Percentiles rank a stretch among this genome's conserved stretches.
These are phyloP conservation scores for Diloba caeruleocephala DNA, from an alignment of 2,888 invertebrate species.

Conservation along the genomic window DNA sequence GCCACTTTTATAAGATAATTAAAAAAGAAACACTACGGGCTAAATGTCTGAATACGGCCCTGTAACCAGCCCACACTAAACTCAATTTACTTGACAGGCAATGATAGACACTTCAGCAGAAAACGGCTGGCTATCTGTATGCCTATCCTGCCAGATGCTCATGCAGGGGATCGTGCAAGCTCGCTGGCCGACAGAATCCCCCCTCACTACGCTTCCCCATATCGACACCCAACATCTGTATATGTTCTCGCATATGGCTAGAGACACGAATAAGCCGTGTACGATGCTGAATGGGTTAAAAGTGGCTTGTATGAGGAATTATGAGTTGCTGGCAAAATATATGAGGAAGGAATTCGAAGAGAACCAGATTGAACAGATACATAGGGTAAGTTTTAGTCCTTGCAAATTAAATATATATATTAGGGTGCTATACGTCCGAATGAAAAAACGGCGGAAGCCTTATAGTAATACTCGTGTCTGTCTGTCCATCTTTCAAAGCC, in stretches of 20 bases:
- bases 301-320: constrained; percentile 85
- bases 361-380: constrained; percentile 91
- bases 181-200: constrained; percentile 94
- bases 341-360: constrained; percentile 91
- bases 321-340: constrained; percentile 89
- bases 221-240: constrained; percentile 91
- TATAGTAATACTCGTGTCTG: too few species aligned
- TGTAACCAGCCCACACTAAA: too few species aligned
- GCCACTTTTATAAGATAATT: too few species aligned
- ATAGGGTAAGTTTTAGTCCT: constrained; percentile 88
- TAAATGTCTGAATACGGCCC: too few species aligned
- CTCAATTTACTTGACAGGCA: constrained; percentile 90
- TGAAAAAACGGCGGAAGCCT: too few species aligned
- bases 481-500: too few species aligned
- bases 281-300: constrained; percentile 90
- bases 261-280: constrained; percentile 75
- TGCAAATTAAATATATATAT: too few species aligned
- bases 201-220: constrained; percentile 93
- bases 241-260: constrained; percentile 87
- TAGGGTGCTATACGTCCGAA: too few species aligned
- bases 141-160: constrained; percentile 93
- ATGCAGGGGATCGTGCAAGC: constrained; percentile 98
- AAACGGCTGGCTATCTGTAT: constrained; percentile 95
- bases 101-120: constrained; percentile 98
- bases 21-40: too few species aligned